Conservation (phyloP, 2,797 vertebrate genomes). For the Orientallactaga sibirica region DNA sequence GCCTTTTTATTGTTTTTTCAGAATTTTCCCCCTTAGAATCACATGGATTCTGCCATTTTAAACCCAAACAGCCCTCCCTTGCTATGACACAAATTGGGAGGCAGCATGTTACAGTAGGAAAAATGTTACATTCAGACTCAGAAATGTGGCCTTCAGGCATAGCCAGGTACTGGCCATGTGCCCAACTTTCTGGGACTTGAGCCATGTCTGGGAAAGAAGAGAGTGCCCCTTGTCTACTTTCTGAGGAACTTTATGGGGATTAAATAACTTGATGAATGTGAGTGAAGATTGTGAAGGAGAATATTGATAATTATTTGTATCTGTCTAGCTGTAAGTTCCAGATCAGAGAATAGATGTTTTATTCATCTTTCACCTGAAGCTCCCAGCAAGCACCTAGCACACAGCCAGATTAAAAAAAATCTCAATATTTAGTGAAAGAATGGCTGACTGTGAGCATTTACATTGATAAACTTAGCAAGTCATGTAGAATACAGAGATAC, state of each 20-base stretch:
- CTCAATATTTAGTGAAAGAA: neutral
- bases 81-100: fast-evolving
- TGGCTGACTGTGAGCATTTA: too few relatives aligned
- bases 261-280: neutral
- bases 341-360: neutral
- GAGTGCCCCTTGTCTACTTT: neutral
- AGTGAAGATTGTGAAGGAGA: neutral
- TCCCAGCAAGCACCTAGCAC: too few relatives aligned
- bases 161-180: fast-evolving
- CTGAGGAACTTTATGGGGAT: too few relatives aligned
- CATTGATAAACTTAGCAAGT: neutral
- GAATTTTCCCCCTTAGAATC: fast-evolving
- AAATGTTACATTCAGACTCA: neutral
- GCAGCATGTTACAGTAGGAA: fast-evolving
- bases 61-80: fast-evolving
- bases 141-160: fast-evolving
- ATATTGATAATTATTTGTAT: too few relatives aligned
- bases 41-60: fast-evolving
- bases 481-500: neutral
- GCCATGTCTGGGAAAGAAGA: neutral
- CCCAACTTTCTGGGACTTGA: neutral
- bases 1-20: too few relatives aligned
- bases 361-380: fast-evolving
- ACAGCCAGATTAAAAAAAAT: neutral
- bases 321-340: neutral